A percentile compares a stretch with the other conserved stretches of the same genome.
Conservation (phyloP, 2,888 invertebrate genomes). For the Craniophora ligustri region DNA sequence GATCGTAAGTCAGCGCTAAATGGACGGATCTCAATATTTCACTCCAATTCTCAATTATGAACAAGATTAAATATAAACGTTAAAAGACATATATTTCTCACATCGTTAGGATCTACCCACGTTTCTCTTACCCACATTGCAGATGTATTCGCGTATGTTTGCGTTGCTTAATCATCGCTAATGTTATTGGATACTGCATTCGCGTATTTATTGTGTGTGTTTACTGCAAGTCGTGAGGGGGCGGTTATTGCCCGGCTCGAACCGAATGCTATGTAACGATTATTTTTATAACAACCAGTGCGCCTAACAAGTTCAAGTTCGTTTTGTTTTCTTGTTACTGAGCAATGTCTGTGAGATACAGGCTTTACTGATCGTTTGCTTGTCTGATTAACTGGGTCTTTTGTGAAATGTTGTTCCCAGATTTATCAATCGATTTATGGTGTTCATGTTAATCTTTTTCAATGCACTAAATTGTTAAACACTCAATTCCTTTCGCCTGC, state of each 20-base stretch:
- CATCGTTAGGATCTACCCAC: slow-evolving; percentile 31
- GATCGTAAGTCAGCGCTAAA: neutral
- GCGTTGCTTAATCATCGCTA: slow-evolving; percentile 50
- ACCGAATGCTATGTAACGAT: slow-evolving; percentile 57
- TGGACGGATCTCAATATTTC: neutral
- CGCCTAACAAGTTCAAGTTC: slow-evolving; percentile 77
- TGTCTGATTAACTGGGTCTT: no score
- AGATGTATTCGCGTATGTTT: slow-evolving; percentile 34
- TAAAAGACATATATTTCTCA: slow-evolving; percentile 22
- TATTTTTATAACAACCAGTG: slow-evolving; percentile 73
- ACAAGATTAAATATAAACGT: slow-evolving; percentile 8
- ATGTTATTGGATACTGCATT: slow-evolving; percentile 45
- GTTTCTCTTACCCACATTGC: slow-evolving; percentile 52
- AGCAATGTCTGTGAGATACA: slow-evolving; percentile 22
- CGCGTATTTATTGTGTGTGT: slow-evolving; percentile 48
- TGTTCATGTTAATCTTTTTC: slow-evolving; percentile 20
- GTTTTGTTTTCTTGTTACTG: slow-evolving; percentile 60
- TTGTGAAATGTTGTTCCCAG: no score
- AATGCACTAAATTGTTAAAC: slow-evolving; percentile 23
- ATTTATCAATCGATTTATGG: slow-evolving; percentile 18
- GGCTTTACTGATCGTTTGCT: slow-evolving; percentile 13
- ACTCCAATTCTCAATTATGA: slow-evolving; percentile 24
- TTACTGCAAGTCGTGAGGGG: slow-evolving; percentile 47
- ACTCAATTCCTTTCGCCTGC: slow-evolving; percentile 38
- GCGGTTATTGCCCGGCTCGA: slow-evolving; percentile 48